Conservation (phyloP, 2,888 invertebrate genomes). For the Colletes collaris region DNA sequence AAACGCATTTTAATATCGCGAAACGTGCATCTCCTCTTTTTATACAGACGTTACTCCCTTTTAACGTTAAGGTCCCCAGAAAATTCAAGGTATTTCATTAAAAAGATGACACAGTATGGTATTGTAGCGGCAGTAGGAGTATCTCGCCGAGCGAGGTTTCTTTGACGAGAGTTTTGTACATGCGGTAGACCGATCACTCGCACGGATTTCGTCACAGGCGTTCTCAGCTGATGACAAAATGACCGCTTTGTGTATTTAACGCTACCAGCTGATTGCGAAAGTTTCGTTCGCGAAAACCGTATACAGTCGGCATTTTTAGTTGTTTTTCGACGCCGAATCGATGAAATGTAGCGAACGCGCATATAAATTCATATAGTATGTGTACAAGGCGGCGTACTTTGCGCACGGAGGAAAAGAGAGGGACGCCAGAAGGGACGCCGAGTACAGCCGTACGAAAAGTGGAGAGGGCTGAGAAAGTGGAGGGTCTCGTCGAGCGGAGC, state of each 20-base stretch:
- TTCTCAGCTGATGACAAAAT: conserved; percentile 67
- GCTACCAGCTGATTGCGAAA: conserved; percentile 64
- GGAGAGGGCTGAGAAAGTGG: conserved; percentile 60
- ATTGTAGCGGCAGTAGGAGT: conserved; percentile 41
- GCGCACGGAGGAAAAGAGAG: conserved; percentile 31
- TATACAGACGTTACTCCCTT: neutral
- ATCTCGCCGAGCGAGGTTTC: conserved; percentile 42
- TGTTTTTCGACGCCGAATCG: neutral
- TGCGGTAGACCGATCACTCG: conserved; percentile 49
- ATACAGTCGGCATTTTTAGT: neutral
- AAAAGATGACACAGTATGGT: conserved; percentile 57
- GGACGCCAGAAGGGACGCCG: conserved; percentile 59
- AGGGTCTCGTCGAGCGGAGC: conserved; percentile 63
- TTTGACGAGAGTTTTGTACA: conserved; percentile 34
- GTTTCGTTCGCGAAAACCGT: neutral
- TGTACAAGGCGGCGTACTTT: conserved; percentile 35
- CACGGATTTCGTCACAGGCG: conserved; percentile 64
- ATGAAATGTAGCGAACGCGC: neutral
- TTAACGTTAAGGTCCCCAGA: neutral
- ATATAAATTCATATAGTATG: neutral
- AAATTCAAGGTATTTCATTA: conserved; percentile 52
- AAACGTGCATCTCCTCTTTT: neutral
- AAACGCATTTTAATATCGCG: conserved; percentile 20
- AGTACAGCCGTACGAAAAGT: conserved; percentile 47
- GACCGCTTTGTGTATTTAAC: conserved; percentile 49